Evolutionary conservation across 2,888 invertebrate genomes (phyloP).

Genomic region (Epinotia nisella): DNA sequence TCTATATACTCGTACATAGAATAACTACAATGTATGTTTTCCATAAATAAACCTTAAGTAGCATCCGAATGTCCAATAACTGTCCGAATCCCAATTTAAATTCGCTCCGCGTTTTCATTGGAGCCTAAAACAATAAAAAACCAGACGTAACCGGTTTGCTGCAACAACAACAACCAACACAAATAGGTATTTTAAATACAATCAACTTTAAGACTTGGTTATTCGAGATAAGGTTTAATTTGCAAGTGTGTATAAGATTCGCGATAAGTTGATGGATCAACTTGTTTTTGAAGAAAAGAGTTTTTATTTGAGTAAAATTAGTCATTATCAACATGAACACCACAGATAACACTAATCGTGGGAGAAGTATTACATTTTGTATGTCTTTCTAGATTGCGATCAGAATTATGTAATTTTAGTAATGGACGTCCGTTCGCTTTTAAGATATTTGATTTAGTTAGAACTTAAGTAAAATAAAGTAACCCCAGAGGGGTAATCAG

Average conservation of each 20-base stretch:
- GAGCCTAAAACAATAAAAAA: conserved; percentile 32
- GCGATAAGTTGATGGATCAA: conserved; percentile 38
- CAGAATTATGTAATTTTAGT: not conserved
- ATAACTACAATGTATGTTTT: not conserved
- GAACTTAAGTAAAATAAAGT: too few relatives aligned
- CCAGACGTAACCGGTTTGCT: conserved; percentile 9
- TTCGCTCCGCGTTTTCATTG: conserved; percentile 27
- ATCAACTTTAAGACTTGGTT: not conserved
- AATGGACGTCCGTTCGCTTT: not conserved
- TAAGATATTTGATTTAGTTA: too few relatives aligned
- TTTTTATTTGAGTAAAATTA: conserved; percentile 25
- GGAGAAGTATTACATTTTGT: conserved; percentile 2
- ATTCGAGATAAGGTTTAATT: not conserved
- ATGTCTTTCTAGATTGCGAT: not conserved
- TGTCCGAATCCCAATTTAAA: conserved; percentile 26
- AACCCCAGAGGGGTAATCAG: too few relatives aligned
- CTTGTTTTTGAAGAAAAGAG: conserved; percentile 37
- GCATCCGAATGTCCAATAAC: conserved; percentile 18
- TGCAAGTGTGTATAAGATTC: conserved; percentile 5
- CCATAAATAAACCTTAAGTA: conserved; percentile 19
- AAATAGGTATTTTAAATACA: not conserved
- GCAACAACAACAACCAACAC: conserved; percentile 19
- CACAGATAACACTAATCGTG: not conserved
- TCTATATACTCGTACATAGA: not conserved
- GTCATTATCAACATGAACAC: conserved; percentile 28